Evolutionary conservation across 2,797 vertebrate genomes (phyloP).

Genomic region (Smutsia temminckii): DNA sequence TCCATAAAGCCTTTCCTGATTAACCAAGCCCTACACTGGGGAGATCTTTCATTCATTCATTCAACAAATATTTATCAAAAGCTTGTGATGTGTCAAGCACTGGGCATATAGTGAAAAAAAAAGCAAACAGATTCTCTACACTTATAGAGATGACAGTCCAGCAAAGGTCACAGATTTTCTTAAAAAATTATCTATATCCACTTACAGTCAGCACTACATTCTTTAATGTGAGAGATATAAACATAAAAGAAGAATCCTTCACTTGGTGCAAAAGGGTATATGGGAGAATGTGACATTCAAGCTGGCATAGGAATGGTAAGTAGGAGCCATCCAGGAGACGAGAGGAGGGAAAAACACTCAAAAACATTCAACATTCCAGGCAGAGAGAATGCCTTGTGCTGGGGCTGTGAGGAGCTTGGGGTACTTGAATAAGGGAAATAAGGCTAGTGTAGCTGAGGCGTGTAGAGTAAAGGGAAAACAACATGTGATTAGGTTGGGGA

Average conservation of each 20-base stretch:
- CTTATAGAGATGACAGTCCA: background rate
- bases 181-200: background rate
- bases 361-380: background rate
- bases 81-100: background rate
- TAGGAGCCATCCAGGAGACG: too few relatives aligned
- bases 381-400: background rate
- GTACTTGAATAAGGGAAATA: background rate
- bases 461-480: background rate
- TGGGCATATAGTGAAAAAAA: background rate
- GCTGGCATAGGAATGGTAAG: background rate
- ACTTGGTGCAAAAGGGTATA: background rate
- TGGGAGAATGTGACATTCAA: background rate
- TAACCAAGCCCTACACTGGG: background rate
- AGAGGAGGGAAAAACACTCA: background rate
- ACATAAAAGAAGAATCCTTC: background rate
- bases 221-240: background rate
- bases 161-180: background rate
- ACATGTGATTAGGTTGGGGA: rapidly evolving
- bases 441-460: background rate
- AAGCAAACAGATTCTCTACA: background rate
- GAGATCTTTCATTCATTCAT: background rate
- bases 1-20: background rate
- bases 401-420: background rate
- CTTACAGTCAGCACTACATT: background rate
- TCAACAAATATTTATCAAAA: background rate